A percentile compares a stretch with the other conserved stretches of the same genome.
These are phyloP conservation scores for Cardiocondyla obscurior DNA, from an alignment of 1,140 invertebrate genomes.

Conservation along the genomic window DNA sequence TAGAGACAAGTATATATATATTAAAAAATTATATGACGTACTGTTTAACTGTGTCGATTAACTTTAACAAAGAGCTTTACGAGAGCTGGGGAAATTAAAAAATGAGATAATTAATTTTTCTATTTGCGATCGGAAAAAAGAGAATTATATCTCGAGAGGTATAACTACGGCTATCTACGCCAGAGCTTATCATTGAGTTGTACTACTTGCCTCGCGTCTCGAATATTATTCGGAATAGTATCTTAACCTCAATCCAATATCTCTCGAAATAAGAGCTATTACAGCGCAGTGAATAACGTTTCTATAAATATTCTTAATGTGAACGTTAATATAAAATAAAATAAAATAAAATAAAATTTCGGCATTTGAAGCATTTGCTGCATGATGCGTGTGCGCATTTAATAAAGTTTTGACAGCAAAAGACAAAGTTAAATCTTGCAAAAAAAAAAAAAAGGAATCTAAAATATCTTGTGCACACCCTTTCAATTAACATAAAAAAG, in stretches of 20 bases:
- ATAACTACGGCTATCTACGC: too few relatives aligned
- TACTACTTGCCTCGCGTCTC: not conserved
- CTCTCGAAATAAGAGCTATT: conserved; percentile 8
- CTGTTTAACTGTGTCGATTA: not conserved
- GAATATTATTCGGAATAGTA: conserved; percentile 9
- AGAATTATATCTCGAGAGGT: not conserved
- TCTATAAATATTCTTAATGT: conserved; percentile 12
- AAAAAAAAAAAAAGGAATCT: not conserved
- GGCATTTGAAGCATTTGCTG: not conserved
- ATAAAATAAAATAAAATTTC: not conserved
- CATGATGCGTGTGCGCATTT: not conserved
- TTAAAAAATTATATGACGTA: conserved; percentile 2
- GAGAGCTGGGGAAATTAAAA: not conserved
- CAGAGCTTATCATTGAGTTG: not conserved
- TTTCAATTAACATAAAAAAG: conserved; percentile 33
- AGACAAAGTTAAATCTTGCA: not conserved
- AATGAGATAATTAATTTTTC: not conserved
- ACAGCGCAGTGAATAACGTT: not conserved
- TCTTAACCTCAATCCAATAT: conserved; percentile 32
- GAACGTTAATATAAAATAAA: conserved; percentile 20
- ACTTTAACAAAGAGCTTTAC: not conserved
- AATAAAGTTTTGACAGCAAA: not conserved
- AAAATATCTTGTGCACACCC: not conserved
- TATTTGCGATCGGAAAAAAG: not conserved
- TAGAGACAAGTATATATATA: not conserved